Base-by-base conservation (phyloP, 2,888 invertebrate genomes). In the Cantharis rustica region DNA sequence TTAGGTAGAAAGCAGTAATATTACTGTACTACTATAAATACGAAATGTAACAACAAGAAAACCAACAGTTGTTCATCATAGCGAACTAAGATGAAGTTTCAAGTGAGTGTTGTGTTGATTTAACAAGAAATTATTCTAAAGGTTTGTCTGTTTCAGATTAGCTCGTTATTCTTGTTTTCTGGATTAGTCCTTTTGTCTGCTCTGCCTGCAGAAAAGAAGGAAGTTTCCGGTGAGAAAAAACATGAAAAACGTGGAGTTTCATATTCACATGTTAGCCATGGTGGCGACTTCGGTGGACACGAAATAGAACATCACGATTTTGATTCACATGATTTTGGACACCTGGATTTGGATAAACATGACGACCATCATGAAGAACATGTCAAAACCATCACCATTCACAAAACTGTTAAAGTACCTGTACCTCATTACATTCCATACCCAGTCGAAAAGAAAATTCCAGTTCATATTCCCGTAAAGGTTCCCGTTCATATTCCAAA, bases 381-480 rank as follows among this genome's bases (percentile, higher is more conserved):
- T 16, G 83, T 78, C 11, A 78, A 78, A 72, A 16, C 72, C 5
- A 73, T 73, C 11, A 83, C 86, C 68, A 89, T 93, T 69, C 90
- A 92, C 79, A 93, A 93, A 86, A 91, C 91, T 81, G 90, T 92
- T 68, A 90, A 89, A 47, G 89, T 91, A 80, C 91, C 89, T 47
- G 89, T 89, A 75, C 90, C 90, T 80, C 79, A 94, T 87, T 94
- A 94, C 69, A 94, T 94, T 5, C 90, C 89, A 23, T 83, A 84
- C 23, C 85, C 83, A 26, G 83, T 88, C 13, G 93, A 93, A 87
- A 94, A 93, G 89, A 92, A 91, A 86, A 92, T 94, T 76, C 93
- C 92, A 80, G 81, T 87, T 7, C 84, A 85, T 66, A 84, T 85
- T 66, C 86, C 87, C 16, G 86, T 88, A 1, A 91, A 86, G 73